Evolutionary conservation across 2,113 vertebrate genomes (phyloP).

Genomic region (Thinocorus orbignyianus): DNA sequence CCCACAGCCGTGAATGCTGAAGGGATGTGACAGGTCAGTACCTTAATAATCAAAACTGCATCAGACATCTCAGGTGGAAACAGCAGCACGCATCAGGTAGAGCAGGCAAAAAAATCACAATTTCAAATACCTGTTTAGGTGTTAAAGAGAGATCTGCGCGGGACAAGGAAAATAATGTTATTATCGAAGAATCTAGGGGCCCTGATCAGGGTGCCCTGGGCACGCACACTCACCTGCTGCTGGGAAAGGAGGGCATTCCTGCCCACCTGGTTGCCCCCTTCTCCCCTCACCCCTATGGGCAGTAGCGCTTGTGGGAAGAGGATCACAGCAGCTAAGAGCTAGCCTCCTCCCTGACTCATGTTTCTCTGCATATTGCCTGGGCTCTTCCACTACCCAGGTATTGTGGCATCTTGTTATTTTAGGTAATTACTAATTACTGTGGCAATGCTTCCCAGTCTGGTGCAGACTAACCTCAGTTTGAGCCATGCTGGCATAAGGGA

Average conservation of each 20-base stretch:
- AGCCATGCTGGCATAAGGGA: neutral
- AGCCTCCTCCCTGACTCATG: neutral
- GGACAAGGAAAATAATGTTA: neutral
- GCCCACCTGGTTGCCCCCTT: neutral
- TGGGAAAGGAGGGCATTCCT: neutral
- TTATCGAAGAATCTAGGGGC: neutral
- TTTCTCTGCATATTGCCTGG: neutral
- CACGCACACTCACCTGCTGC: neutral
- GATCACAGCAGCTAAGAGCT: neutral
- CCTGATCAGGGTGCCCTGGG: neutral
- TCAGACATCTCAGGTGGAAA: neutral
- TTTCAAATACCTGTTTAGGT: neutral
- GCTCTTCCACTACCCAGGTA: neutral
- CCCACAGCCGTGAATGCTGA: neutral
- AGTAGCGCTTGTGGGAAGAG: neutral
- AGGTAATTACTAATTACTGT: neutral
- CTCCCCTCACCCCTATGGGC: neutral
- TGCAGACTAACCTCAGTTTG: neutral
- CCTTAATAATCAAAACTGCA: neutral
- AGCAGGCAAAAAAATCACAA: neutral
- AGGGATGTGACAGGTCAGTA: neutral
- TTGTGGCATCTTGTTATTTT: neutral
- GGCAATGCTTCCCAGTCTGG: neutral
- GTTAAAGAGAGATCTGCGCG: neutral
- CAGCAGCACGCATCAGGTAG: neutral